Conservation (phyloP, 2,113 vertebrate species). For the Hemiscyllium ocellatum region DNA sequence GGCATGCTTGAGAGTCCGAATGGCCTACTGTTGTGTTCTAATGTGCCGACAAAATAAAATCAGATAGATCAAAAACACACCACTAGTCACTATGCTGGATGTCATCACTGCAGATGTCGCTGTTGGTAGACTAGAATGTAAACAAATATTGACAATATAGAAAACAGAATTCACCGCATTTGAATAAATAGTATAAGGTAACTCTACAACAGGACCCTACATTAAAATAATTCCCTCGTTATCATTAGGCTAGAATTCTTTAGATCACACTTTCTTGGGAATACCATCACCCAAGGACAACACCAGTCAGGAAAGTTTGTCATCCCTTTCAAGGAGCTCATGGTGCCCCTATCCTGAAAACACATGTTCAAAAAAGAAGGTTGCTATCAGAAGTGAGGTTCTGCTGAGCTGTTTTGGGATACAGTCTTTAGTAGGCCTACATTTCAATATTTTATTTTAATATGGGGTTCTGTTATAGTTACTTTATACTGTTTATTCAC, state of each 20-base stretch:
- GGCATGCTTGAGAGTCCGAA: too few species aligned
- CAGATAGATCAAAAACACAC: too few species aligned
- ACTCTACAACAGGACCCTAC: neutral
- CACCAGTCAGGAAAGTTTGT: neutral
- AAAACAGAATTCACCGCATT: neutral
- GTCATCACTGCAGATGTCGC: too few species aligned
- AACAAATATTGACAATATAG: neutral
- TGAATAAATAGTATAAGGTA: neutral
- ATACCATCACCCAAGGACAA: neutral
- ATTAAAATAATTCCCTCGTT: neutral
- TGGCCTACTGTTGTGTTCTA: too few species aligned
- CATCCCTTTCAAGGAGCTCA: neutral
- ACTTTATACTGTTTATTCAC: neutral
- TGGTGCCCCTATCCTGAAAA: neutral
- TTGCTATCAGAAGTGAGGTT: neutral
- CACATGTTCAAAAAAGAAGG: neutral
- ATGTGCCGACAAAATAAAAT: too few species aligned
- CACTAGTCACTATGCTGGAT: too few species aligned
- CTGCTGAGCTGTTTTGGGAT: neutral
- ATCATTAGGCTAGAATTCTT: neutral
- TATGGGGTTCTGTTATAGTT: neutral
- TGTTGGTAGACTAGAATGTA: too few species aligned
- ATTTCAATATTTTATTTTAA: neutral
- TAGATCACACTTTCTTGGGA: neutral
- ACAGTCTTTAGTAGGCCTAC: neutral